Percentiles rank a stretch among this genome's conserved stretches.
Conservation (phyloP, 2,113 vertebrate genomes). For the Austrofundulus limnaeus region DNA sequence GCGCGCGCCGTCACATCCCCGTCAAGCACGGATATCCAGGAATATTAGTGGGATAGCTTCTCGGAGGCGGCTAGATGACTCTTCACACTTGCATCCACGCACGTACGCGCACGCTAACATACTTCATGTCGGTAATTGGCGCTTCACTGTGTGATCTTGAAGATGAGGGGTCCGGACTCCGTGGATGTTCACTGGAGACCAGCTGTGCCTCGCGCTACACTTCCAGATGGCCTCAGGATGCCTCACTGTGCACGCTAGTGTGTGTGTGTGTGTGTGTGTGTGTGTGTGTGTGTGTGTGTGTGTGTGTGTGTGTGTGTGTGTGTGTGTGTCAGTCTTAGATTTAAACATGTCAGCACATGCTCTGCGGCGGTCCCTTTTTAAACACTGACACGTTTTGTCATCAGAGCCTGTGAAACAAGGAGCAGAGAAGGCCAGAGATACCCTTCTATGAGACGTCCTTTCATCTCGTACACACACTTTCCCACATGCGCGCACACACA, state of each 20-base stretch:
- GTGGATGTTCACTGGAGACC: constrained; percentile 58
- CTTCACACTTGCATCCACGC: neutral
- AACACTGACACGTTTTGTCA: constrained; percentile 66
- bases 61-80: neutral
- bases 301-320: constrained; percentile 16
- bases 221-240: constrained; percentile 68
- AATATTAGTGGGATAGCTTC: constrained; percentile 34
- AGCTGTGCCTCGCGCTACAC: constrained; percentile 65
- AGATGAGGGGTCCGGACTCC: constrained; percentile 50
- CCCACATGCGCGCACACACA: no score
- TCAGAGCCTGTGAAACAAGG: constrained; percentile 57
- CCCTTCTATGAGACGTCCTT: constrained; percentile 42
- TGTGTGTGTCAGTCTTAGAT: constrained; percentile 53
- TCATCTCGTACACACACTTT: no score
- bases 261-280: no score
- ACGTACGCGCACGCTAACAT: constrained; percentile 12
- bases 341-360: constrained; percentile 70
- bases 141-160: constrained; percentile 40
- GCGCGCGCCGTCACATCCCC: constrained; percentile 11
- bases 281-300: neutral
- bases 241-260: constrained; percentile 35
- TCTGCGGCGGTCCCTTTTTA: constrained; percentile 52
- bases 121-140: constrained; percentile 31
- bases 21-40: constrained; percentile 7
- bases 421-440: constrained; percentile 33